A percentile compares a stretch with the other conserved stretches of the same genome.
Evolutionary conservation across 2,113 vertebrate species (phyloP).

Genomic region (Lepus americanus): DNA sequence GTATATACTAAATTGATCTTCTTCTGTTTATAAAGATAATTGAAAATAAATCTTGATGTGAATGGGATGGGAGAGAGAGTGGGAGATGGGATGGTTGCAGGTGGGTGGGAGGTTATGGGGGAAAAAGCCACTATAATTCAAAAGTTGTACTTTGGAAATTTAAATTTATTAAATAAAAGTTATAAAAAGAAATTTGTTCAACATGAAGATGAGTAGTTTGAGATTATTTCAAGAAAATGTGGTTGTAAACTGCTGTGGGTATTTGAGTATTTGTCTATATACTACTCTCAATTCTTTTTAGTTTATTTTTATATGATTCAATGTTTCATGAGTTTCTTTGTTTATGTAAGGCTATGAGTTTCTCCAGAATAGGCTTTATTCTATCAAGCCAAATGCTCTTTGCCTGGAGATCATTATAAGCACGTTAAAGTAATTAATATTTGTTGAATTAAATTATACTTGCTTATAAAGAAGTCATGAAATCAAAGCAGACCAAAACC

Average conservation of each 20-base stretch:
- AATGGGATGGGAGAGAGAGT: too few relatives aligned
- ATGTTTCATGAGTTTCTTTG: neutral
- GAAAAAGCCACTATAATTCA: too few relatives aligned
- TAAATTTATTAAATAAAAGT: too few relatives aligned
- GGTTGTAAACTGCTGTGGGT: neutral
- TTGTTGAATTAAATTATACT: neutral
- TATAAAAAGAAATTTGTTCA: neutral
- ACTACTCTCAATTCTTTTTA: neutral
- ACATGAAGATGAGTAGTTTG: neutral
- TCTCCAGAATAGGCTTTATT: neutral
- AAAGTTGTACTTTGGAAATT: too few relatives aligned
- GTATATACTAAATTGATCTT: too few relatives aligned
- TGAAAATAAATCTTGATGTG: too few relatives aligned
- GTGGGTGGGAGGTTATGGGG: too few relatives aligned
- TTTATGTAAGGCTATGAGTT: neutral
- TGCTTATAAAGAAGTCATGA: neutral
- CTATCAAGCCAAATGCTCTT: neutral
- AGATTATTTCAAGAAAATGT: constrained; percentile 1
- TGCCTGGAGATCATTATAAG: neutral
- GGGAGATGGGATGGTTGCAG: too few relatives aligned
- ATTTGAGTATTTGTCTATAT: neutral
- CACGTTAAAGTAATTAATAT: neutral
- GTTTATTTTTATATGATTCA: neutral
- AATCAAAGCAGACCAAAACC: neutral
- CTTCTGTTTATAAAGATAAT: too few relatives aligned